A percentile compares a stretch with the other conserved stretches of the same genome.
Evolutionary conservation across 2,888 invertebrate species (phyloP).

Genomic region (Hanleya hanleyi): DNA sequence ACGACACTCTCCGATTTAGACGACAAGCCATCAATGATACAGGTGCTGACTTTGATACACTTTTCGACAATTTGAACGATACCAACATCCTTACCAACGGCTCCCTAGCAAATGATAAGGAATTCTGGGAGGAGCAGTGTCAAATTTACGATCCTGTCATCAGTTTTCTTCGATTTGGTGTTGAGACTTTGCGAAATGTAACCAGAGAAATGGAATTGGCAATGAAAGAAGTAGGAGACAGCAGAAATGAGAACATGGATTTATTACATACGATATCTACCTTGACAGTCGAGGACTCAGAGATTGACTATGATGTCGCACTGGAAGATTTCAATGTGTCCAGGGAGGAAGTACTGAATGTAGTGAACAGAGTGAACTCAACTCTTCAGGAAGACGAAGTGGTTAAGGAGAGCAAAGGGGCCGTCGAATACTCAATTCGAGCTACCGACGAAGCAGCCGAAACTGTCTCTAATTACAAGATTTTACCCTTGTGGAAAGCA

Average conservation of each 20-base stretch:
- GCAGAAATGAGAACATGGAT: background rate
- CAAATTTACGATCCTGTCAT: background rate
- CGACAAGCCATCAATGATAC: background rate
- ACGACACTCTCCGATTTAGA: background rate
- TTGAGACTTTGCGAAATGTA: background rate
- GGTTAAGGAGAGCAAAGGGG: background rate
- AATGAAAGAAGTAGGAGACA: background rate
- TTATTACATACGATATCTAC: background rate
- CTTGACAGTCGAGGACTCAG: background rate
- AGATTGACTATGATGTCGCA: constrained; percentile 4
- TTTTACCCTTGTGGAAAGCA: background rate
- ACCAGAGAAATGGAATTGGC: background rate
- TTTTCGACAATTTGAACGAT: background rate
- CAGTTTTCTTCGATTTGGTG: background rate
- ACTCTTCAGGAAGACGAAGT: background rate
- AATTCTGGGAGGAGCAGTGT: background rate
- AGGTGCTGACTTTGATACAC: background rate
- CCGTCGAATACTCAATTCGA: background rate
- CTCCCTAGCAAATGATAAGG: background rate
- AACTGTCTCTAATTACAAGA: background rate
- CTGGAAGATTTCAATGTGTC: background rate
- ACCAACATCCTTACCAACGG: background rate
- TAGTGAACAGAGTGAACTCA: background rate
- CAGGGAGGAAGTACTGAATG: background rate
- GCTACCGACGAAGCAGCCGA: background rate